A percentile compares a stretch with the other conserved stretches of the same genome.
These are phyloP conservation scores for Sternotherus odoratus DNA, from an alignment of 2,797 vertebrate genomes.

Conservation along the genomic window DNA sequence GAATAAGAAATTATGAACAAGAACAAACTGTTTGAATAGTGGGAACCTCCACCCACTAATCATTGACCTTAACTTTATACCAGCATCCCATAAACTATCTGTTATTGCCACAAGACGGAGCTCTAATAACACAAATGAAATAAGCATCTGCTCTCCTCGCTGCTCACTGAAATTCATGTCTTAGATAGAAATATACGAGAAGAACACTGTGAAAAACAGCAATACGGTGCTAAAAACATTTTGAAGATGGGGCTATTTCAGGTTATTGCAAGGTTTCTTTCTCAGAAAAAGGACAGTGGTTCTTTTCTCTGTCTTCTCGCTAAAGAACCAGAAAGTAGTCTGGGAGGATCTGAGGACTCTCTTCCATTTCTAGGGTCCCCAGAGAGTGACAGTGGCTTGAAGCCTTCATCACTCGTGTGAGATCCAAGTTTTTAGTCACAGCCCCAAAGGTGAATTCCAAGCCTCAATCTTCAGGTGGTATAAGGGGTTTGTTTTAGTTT, in stretches of 20 bases:
- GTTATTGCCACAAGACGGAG: conserved; percentile 68
- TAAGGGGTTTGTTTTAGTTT: not conserved
- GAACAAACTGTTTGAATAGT: rapidly evolving
- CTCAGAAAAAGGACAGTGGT: not conserved
- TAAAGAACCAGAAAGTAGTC: not conserved
- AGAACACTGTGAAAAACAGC: not conserved
- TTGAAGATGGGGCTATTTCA: not conserved
- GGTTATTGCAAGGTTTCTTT: not conserved
- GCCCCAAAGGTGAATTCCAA: not conserved
- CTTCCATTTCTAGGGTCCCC: not conserved
- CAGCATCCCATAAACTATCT: no score
- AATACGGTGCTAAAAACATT: not conserved
- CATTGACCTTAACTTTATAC: not conserved
- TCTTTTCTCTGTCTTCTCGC: not conserved
- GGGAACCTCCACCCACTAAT: no score
- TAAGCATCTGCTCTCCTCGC: rapidly evolving
- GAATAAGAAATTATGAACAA: rapidly evolving
- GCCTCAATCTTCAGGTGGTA: not conserved
- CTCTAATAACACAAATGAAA: not conserved
- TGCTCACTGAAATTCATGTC: rapidly evolving
- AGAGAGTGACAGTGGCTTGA: not conserved
- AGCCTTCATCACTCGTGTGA: not conserved
- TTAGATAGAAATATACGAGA: rapidly evolving
- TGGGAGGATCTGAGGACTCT: not conserved
- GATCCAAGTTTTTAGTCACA: not conserved